Evolutionary conservation across 2,888 invertebrate species (phyloP).

Genomic region (Hyalella azteca): DNA sequence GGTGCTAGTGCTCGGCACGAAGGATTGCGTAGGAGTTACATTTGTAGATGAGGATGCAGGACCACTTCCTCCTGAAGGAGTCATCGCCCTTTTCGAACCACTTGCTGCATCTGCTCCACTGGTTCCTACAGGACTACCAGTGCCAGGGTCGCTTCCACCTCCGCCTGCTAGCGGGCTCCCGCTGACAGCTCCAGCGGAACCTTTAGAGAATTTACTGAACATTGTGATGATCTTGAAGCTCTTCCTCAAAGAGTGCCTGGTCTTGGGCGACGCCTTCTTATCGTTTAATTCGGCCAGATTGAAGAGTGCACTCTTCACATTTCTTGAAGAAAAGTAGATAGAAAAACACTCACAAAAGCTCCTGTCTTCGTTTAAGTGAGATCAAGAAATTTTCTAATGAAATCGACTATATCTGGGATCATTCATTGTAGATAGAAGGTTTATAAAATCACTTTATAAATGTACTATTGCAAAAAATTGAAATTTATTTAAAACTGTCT

Average conservation of each 20-base stretch:
- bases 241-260: slow-evolving; percentile 29
- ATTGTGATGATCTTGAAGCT: slow-evolving; percentile 21
- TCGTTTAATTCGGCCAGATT: slow-evolving; percentile 39
- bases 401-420: no score
- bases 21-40: neutral
- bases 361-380: no score
- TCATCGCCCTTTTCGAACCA: neutral
- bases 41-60: neutral
- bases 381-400: no score
- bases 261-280: slow-evolving; percentile 28
- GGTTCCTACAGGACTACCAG: neutral
- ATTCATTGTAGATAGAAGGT: no score
- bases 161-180: neutral
- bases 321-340: slow-evolving; percentile 17
- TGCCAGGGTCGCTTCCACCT: neutral
- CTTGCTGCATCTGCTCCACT: neutral
- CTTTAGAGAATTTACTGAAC: slow-evolving; percentile 39
- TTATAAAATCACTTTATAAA: no score
- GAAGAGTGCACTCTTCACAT: slow-evolving; percentile 19
- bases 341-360: neutral
- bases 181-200: neutral
- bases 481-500: no score
- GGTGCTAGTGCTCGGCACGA: neutral
- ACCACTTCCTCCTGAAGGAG: neutral
- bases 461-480: no score